phyloP scores from a whole-genome alignment of 2,888 invertebrate genomes.

The Aphodius granarius region DNA sequence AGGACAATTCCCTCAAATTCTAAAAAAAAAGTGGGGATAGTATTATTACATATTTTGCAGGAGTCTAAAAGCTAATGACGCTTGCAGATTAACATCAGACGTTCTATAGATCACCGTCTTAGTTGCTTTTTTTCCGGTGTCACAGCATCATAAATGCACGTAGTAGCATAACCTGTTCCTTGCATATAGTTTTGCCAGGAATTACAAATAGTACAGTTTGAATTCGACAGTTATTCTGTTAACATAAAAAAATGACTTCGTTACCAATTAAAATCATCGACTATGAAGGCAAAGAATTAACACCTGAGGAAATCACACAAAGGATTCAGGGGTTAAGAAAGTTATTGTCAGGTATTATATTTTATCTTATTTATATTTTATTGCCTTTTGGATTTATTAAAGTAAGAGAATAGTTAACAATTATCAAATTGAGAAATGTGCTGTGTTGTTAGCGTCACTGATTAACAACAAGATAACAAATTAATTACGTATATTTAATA shows the following conservation, averaged over 20 bases:
- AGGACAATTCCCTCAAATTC: not conserved
- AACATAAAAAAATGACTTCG: not conserved
- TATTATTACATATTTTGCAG: not conserved
- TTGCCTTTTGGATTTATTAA: too few species aligned
- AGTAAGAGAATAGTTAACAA: too few species aligned
- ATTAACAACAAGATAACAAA: too few species aligned
- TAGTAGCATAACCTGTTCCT: not conserved
- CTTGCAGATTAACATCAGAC: not conserved
- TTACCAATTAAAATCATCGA: slow-evolving; percentile 20
- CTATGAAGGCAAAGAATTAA: slow-evolving; percentile 30
- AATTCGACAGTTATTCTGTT: not conserved
- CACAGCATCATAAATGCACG: not conserved
- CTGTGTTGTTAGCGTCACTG: too few species aligned
- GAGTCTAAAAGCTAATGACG: not conserved
- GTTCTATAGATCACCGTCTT: not conserved
- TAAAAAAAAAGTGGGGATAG: not conserved
- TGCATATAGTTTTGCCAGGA: not conserved
- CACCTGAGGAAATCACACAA: slow-evolving; percentile 29
- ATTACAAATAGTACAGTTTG: not conserved
- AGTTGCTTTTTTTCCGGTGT: not conserved
- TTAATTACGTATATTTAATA: too few species aligned
- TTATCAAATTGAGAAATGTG: too few species aligned
- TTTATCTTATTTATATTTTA: too few species aligned
- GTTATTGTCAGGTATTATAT: slow-evolving; percentile 27
- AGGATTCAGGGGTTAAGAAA: slow-evolving; percentile 30